Evolutionary conservation across 2,113 vertebrate species (phyloP).

Genomic region (Trinectes maculatus): DNA sequence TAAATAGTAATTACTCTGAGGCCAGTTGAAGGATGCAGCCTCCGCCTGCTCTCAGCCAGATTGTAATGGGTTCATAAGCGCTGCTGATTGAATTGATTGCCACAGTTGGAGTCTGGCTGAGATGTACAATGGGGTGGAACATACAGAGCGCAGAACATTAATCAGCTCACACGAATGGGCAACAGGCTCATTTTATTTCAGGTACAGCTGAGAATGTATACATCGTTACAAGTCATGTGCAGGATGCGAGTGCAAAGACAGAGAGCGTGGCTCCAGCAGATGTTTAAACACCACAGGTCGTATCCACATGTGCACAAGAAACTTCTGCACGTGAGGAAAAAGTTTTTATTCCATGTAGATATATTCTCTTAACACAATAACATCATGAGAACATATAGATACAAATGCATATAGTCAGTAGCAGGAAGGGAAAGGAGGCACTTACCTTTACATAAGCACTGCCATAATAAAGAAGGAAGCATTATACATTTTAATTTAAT

Average conservation of each 20-base stretch:
- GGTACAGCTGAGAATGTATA: constrained; percentile 50
- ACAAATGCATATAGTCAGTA: not conserved
- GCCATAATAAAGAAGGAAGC: too few species aligned
- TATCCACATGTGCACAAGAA: not conserved
- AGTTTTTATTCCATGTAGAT: too few species aligned
- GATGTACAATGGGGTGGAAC: constrained; percentile 67
- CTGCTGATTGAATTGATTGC: constrained; percentile 81
- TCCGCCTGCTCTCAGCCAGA: constrained; percentile 74
- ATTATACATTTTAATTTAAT: not conserved
- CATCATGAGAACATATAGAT: not conserved
- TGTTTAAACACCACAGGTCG: not conserved
- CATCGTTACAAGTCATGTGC: constrained; percentile 34
- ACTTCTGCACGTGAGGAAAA: too few species aligned
- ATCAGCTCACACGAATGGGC: constrained; percentile 67
- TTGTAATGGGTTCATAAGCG: constrained; percentile 80
- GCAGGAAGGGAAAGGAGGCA: not conserved
- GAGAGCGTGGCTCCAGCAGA: not conserved
- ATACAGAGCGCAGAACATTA: constrained; percentile 63
- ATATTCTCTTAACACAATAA: not conserved
- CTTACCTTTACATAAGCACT: constrained; percentile 27
- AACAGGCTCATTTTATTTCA: constrained; percentile 65
- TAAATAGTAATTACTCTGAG: constrained; percentile 74
- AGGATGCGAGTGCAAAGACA: constrained; percentile 9
- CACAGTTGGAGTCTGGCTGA: constrained; percentile 77
- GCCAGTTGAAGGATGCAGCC: constrained; percentile 71